Percentiles rank a stretch among this genome's conserved stretches.
Conservation (phyloP, 2,888 invertebrate genomes). For the Athrips mouffetella region DNA sequence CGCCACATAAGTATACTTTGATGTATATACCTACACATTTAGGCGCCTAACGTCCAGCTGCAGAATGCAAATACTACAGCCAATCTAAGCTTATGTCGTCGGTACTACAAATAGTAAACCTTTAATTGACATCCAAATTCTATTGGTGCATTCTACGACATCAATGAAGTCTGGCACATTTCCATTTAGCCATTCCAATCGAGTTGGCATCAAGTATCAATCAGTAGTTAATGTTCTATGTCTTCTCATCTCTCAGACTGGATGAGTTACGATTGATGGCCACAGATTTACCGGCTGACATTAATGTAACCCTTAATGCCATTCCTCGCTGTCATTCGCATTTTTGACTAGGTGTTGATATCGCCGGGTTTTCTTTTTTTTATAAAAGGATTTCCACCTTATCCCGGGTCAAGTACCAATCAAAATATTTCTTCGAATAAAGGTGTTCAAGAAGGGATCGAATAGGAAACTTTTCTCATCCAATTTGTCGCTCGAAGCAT, state of each 20-base stretch:
- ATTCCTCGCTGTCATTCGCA: background rate
- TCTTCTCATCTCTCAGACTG: conserved; percentile 1
- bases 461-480: conserved; percentile 27
- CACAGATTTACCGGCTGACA: background rate
- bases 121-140: conserved; percentile 11
- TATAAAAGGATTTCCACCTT: background rate
- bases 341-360: background rate
- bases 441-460: conserved; percentile 6
- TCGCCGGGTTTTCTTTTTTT: background rate
- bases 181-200: conserved; percentile 20
- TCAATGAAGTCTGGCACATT: conserved; percentile 23
- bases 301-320: background rate
- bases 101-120: background rate
- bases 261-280: background rate
- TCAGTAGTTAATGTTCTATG: conserved; percentile 22
- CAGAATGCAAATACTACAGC: too few species aligned
- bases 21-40: too few species aligned
- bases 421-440: background rate
- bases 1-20: too few species aligned
- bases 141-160: conserved; percentile 16
- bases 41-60: too few species aligned
- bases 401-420: conserved; percentile 6
- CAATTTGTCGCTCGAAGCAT: conserved; percentile 59
- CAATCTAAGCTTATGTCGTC: too few species aligned
- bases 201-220: conserved; percentile 21